Base-by-base conservation (phyloP, 2,797 vertebrate species). In the Phoebastria nigripes region DNA sequence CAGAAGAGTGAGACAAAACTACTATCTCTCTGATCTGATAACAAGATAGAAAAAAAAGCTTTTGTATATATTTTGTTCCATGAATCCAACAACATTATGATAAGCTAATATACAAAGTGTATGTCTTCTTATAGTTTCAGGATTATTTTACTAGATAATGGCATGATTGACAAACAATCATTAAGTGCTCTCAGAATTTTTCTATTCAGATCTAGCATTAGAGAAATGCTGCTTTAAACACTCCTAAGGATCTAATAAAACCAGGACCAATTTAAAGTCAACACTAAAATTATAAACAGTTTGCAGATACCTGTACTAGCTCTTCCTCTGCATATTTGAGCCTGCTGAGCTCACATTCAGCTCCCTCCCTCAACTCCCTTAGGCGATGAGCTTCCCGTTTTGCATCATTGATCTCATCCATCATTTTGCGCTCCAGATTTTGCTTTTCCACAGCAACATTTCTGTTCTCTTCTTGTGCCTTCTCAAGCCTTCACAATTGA, bases 381-480 rank as follows among this genome's bases (percentile, higher is more conserved):
- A 99, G 98, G n/a, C 99, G 97, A 91, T 99, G 98, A 31, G 99
- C 99, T 97, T 99, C 99, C 33, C 98, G 99, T 94, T 99, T 99
- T 42, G 99, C 99, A 2, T 99, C 99, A 47, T 72, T 99, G 96
- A 99, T 99, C 97, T 99, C 99, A 61, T 99, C 99, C 98, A 99
- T 99, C 99, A 99, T 99, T 97, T 99, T 99, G 97, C 99, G 98
- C 97, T 99, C 99, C 20, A 99, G 98, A 97, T 99, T 99, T 97
- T 99, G 99, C 97, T 99, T 99, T 98, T 99, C 99, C 96, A 99
- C 99, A 28, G 99, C 99, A 90, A 99, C 99, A 0, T 99, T 99
- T 77, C 99, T 98, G 95, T 99, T 99, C 97, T 99, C 99, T 97
- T 99, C 99, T 97, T 99, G 99, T 61, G 99, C 99, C 90, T 99